Evolutionary conservation across 2,113 vertebrate species (phyloP).

Genomic region (Amazona guildingii): DNA sequence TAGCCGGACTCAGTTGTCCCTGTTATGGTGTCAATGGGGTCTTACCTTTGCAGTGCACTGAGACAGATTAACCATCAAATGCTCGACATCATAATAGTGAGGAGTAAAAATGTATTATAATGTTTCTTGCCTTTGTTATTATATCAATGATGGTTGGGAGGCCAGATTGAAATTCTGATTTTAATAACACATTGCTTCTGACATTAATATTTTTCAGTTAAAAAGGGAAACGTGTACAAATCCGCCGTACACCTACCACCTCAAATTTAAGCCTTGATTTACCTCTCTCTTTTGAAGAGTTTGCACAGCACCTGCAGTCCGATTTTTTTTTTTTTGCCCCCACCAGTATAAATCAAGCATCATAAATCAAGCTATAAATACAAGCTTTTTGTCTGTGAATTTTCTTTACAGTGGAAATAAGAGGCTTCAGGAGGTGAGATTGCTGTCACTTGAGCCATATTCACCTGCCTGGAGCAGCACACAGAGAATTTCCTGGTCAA

Average conservation of each 20-base stretch:
- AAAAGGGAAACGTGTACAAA: not conserved
- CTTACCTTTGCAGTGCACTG: not conserved
- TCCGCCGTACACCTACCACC: not conserved
- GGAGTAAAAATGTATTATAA: not conserved
- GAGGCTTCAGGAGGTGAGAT: not conserved
- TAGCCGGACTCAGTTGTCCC: not conserved
- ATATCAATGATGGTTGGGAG: not conserved
- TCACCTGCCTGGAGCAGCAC: not conserved
- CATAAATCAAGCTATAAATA: not conserved
- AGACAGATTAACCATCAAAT: not conserved
- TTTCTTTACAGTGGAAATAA: not conserved
- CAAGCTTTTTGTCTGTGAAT: not conserved
- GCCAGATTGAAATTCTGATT: not conserved
- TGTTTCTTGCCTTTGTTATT: not conserved
- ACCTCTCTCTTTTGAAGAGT: not conserved
- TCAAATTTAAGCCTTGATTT: not conserved
- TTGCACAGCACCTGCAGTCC: not conserved
- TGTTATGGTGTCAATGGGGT: not conserved
- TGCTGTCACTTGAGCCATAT: not conserved
- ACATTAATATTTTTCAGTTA: not conserved
- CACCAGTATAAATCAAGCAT: not conserved
- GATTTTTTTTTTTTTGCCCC: not conserved
- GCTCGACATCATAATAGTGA: not conserved
- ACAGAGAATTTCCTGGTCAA: not conserved
- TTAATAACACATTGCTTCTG: not conserved